Evolutionary conservation across 2,113 vertebrate species (phyloP).

Genomic region (Eulemur rufifrons): DNA sequence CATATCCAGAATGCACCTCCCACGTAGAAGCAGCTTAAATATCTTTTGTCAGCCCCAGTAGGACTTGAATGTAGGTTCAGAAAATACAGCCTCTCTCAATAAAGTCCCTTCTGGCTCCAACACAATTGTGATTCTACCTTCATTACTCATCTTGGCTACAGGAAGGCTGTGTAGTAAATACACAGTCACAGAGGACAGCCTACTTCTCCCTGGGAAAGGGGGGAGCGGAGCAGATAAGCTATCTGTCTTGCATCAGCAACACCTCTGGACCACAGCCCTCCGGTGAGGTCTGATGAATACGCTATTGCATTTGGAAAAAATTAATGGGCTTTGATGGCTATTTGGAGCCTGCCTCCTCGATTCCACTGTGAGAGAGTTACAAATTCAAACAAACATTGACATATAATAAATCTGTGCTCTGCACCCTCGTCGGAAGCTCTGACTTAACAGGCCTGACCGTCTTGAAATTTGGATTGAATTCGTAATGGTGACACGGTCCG

Average conservation of each 20-base stretch:
- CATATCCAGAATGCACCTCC: background rate
- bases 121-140: background rate
- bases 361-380: slow-evolving; percentile 56
- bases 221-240: background rate
- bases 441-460: slow-evolving; percentile 42
- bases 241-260: background rate
- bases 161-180: background rate
- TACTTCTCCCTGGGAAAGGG: slow-evolving; percentile 22
- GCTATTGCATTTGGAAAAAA: slow-evolving; percentile 50
- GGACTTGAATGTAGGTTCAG: background rate
- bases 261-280: slow-evolving; percentile 36
- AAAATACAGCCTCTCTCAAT: background rate
- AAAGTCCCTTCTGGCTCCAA: background rate
- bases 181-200: slow-evolving; percentile 7
- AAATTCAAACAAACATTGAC: slow-evolving; percentile 71
- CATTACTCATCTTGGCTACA: background rate
- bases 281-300: slow-evolving; percentile 58
- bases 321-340: slow-evolving; percentile 71
- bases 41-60: background rate
- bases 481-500: background rate
- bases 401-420: slow-evolving; percentile 40
- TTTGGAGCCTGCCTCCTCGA: slow-evolving; percentile 50
- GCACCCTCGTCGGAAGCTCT: slow-evolving; percentile 3
- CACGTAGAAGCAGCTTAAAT: background rate
- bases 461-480: slow-evolving; percentile 32